A percentile compares a stretch with the other conserved stretches of the same genome.
phyloP scores from a whole-genome alignment of 2,888 invertebrate species.

The Sminthurides aquaticus region DNA sequence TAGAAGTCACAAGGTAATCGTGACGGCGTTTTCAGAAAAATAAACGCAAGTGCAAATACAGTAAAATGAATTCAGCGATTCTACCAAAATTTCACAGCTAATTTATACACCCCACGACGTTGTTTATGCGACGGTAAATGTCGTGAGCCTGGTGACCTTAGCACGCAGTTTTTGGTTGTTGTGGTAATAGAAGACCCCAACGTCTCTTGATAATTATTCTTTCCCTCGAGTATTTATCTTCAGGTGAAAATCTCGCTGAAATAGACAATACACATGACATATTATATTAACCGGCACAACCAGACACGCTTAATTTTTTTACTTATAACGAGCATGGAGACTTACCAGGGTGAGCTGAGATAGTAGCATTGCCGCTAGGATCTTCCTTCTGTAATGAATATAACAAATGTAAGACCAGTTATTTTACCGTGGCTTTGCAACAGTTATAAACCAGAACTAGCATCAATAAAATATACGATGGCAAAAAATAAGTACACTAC shows the following conservation, averaged over 20 bases:
- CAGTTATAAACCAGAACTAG: too few relatives aligned
- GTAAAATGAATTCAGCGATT: background rate
- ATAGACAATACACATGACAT: slow-evolving; percentile 44
- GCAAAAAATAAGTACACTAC: too few relatives aligned
- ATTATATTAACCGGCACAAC: background rate
- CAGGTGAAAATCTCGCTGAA: slow-evolving; percentile 86
- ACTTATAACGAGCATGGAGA: background rate
- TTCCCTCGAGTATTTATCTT: slow-evolving; percentile 85
- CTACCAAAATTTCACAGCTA: too few relatives aligned
- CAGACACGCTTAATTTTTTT: background rate
- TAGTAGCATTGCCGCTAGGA: slow-evolving; percentile 68
- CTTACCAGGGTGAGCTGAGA: slow-evolving; percentile 79
- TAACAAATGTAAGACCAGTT: too few relatives aligned
- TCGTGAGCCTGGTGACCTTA: slow-evolving; percentile 47
- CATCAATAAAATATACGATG: background rate
- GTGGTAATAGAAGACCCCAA: slow-evolving; percentile 77
- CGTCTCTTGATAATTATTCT: slow-evolving; percentile 81
- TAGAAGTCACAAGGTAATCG: too few relatives aligned
- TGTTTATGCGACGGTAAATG: background rate
- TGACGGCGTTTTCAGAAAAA: too few relatives aligned
- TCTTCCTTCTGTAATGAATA: slow-evolving; percentile 70
- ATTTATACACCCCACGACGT: too few relatives aligned
- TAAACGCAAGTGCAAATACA: background rate
- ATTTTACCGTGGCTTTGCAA: too few relatives aligned
- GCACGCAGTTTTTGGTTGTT: slow-evolving; percentile 65